Evolutionary conservation across 2,888 invertebrate species (phyloP), one percentile per base, ranked within the genome.

Genomic region (Cheilosia soror): DNA sequence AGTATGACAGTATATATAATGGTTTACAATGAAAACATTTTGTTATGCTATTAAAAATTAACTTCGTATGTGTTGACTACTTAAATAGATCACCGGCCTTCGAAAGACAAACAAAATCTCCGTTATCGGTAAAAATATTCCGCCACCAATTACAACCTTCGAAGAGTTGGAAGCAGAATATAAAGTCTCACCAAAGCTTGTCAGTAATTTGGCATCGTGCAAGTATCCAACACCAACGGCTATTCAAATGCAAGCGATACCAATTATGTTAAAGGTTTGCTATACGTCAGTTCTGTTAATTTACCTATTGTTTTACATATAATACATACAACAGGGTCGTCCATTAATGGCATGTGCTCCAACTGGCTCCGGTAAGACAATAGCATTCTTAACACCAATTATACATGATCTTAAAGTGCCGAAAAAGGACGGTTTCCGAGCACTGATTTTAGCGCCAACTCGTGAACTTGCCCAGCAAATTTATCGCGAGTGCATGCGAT

Each of bases 321-420:
- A 47, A 47, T 6, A 44, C 5, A 44, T 15, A 44, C 44, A 20
- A 5, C 7, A 96, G 95, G 94, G 95, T 51, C 94, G 97, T 63
- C 96, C 98, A 90, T 92, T 99, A 40, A 94, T 99, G 89, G 98
- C 98, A 0, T 98, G 98, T 91, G 99, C 99, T 0, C 99, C 99
- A 0, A 99, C 99, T 0, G 99, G 99, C 1, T 98, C 98, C 0
- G 99, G 99, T 7, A 99, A 99, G 93, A 99, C 99, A 0, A 96
- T 97, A 1, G 98, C 99, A 0, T 99, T 99, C 92, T 93, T 99
- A 0, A 91, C 98, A 4, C 99, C 99, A 0, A 93, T 99, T 9
- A 94, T 99, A 40, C 95, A 97, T 89, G 93, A 94, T 0, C 93
- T 99, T 49, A 94, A 94, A 15, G 93, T 94, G 49, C 96, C 96